Evolutionary conservation across 1,140 invertebrate genomes (phyloP).

Genomic region (Neoseiulus cucumeris): DNA sequence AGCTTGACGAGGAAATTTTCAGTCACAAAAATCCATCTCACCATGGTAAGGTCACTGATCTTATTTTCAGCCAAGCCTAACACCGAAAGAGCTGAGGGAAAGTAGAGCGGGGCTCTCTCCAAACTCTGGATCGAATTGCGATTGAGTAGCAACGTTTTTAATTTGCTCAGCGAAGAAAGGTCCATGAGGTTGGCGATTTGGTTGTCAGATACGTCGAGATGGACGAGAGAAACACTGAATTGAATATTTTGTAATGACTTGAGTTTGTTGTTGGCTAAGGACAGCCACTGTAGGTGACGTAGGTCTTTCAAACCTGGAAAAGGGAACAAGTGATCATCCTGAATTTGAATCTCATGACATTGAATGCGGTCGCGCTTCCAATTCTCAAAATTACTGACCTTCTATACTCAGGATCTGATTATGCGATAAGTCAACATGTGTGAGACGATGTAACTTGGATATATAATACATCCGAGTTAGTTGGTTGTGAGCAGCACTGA

Average conservation of each 20-base stretch:
- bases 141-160: slow-evolving; percentile 66
- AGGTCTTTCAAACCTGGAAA: slow-evolving; percentile 46
- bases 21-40: slow-evolving; percentile 17
- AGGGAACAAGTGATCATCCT: no score
- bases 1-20: no score
- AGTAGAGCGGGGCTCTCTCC: slow-evolving; percentile 53
- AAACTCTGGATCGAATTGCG: slow-evolving; percentile 62
- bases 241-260: slow-evolving; percentile 67
- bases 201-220: slow-evolving; percentile 70
- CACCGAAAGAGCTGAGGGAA: slow-evolving; percentile 48
- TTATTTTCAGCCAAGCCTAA: slow-evolving; percentile 64
- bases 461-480: slow-evolving; percentile 53
- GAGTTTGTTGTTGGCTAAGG: slow-evolving; percentile 47
- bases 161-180: slow-evolving; percentile 51
- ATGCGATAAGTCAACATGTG: slow-evolving; percentile 57
- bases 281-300: slow-evolving; percentile 49
- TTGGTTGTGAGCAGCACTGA: slow-evolving; percentile 25
- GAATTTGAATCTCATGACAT: no score
- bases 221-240: slow-evolving; percentile 51
- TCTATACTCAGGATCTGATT: slow-evolving; percentile 72
- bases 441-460: slow-evolving; percentile 49
- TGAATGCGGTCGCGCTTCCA: no score
- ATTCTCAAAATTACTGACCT: slow-evolving; percentile 34
- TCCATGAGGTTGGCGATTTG: slow-evolving; percentile 60
- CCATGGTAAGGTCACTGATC: slow-evolving; percentile 57